A percentile compares a stretch with the other conserved stretches of the same genome.
These are phyloP conservation scores for Mus minutoides DNA, from an alignment of 2,797 vertebrate genomes.

Conservation along the genomic window DNA sequence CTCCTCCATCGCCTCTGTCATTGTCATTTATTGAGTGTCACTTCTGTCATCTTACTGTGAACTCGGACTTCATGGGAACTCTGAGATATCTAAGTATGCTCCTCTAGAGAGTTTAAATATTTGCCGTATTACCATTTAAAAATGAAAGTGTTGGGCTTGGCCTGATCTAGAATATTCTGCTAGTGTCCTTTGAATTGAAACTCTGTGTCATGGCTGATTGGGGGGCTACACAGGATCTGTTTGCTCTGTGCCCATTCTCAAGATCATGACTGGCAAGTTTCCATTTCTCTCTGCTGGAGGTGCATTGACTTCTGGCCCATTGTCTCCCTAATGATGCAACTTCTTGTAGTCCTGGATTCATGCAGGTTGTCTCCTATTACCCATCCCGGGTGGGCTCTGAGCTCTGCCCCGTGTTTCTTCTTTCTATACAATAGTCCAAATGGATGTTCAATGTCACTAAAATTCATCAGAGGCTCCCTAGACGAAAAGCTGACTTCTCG, in stretches of 20 bases:
- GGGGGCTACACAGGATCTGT: not conserved
- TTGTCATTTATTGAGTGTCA: not conserved
- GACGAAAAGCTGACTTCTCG: not conserved
- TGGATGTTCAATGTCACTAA: not conserved
- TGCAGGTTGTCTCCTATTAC: not conserved
- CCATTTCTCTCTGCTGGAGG: not conserved
- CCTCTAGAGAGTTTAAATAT: not conserved
- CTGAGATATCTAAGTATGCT: not conserved
- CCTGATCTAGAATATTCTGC: slow-evolving; percentile 9
- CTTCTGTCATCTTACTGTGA: not conserved
- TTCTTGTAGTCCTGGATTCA: not conserved
- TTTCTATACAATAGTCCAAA: not conserved
- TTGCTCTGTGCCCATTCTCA: not conserved
- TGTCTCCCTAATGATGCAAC: not conserved
- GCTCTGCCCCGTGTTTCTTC: not conserved
- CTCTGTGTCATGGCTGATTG: not conserved
- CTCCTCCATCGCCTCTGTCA: not conserved
- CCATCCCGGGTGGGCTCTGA: not conserved
- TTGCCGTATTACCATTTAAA: not conserved
- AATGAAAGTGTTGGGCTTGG: slow-evolving; percentile 4
- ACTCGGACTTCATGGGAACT: not conserved
- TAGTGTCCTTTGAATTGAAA: slow-evolving; percentile 17
- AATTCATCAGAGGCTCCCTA: slow-evolving; percentile 6
- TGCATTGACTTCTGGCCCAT: not conserved
- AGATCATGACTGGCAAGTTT: not conserved